Conservation (phyloP, 1,140 invertebrate genomes). For the Bombus sibiricus region DNA sequence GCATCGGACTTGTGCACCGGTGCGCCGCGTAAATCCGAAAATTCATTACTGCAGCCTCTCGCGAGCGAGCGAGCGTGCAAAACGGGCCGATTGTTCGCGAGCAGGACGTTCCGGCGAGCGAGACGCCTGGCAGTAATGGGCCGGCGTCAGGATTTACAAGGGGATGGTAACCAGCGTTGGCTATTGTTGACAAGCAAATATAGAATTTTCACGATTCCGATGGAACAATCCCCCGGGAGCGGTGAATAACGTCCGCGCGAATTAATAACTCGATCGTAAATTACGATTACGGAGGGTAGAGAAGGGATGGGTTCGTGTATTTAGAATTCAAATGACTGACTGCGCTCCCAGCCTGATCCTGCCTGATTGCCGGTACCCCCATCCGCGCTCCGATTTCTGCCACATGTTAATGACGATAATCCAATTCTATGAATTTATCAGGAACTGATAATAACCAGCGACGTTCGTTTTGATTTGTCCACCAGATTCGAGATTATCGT, state of each 20-base stretch:
- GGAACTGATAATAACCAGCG: slow-evolving; percentile 32
- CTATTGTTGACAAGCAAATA: slow-evolving; percentile 68
- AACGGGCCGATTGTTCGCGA: slow-evolving; percentile 10
- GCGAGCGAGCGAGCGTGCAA: slow-evolving; percentile 30
- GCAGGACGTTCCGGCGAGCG: slow-evolving; percentile 25
- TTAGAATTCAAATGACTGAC: slow-evolving; percentile 56
- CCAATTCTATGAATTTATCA: slow-evolving; percentile 55
- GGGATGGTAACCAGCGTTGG: background rate
- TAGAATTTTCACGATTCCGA: slow-evolving; percentile 67
- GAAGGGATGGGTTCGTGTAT: background rate
- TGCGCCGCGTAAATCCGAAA: slow-evolving; percentile 70
- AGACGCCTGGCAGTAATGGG: slow-evolving; percentile 61
- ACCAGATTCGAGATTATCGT: background rate
- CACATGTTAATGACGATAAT: slow-evolving; percentile 40
- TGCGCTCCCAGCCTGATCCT: slow-evolving; percentile 23
- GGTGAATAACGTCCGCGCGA: slow-evolving; percentile 55
- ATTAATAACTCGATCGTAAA: slow-evolving; percentile 68
- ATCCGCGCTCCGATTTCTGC: background rate
- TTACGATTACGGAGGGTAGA: slow-evolving; percentile 48
- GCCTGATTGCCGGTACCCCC: slow-evolving; percentile 17
- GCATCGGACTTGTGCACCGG: slow-evolving; percentile 68
- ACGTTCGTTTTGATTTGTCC: slow-evolving; percentile 38
- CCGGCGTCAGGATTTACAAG: slow-evolving; percentile 64
- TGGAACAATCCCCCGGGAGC: slow-evolving; percentile 12
- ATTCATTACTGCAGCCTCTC: slow-evolving; percentile 67